Evolutionary conservation across 1,140 invertebrate genomes (phyloP), one percentile per base, ranked within the genome.

Genomic region (Drosophila baimaii): DNA sequence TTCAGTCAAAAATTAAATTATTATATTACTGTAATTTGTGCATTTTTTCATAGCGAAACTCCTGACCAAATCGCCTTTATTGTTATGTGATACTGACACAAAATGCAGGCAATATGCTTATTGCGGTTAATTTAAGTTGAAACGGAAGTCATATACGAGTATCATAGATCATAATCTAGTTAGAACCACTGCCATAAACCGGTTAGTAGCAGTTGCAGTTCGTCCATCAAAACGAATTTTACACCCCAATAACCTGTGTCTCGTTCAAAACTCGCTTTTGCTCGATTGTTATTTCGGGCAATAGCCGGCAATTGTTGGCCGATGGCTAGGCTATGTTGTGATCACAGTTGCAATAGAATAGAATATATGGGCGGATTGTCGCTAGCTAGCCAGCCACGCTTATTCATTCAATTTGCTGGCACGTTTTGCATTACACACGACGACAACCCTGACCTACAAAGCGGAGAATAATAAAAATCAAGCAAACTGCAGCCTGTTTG

Each of bases 381-480:
- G 64, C 29, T 57, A 71, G 65, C 47, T 63, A 79, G 64, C 29
- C 54, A 71, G 65, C 47, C 70, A 79, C 65, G 64, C 71, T 88
- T 89, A 80, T 89, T 88, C 83, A 86, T 86, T 86, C 83, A 86
- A 89, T 88, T 86, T 72, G 57, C 80, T 83, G 71, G 84, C 83
- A 86, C 83, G 83, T 86, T 86, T 86, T 83, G 68, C 84, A 83
- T 88, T 86, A 86, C 83, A 86, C 83, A 78, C 83, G 83, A 78
- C 83, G 83, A 79, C 83, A 86, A 86, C 83, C 83, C 83, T 86
- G 83, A 86, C 83, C 83, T 86, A 86, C 83, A 86, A 86, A 88
- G 64, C 63, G 72, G 73, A 33, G 74, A 51, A 70, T 75, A 68
- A 47, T 64, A 52, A 44, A 33, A 58, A 43, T 56, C 56, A 68